Base-by-base conservation (phyloP, 1,140 invertebrate species). In the Aphidius gifuensis region DNA sequence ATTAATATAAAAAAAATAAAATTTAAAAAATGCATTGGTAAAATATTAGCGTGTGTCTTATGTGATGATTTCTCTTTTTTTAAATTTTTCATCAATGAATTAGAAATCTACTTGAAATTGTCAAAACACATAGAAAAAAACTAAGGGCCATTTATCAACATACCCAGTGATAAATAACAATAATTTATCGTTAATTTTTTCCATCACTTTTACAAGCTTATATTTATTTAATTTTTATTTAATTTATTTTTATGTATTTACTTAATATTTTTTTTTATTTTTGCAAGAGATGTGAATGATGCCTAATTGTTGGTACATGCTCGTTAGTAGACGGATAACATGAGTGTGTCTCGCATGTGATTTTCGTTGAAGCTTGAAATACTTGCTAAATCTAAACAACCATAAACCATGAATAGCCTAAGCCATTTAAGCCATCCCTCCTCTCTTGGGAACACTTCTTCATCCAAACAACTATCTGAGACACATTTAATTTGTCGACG, bases 401-500 rank as follows among this genome's bases (percentile, higher is more conserved):
- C 58, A 45, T 59, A 48, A 59, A 39, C 45, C 45, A 39, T 59
- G 58, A 59, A 59, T 47, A 59, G 47, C 47, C 48, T 59, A 50
- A 50, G 23, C 55, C 55, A 44, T 32, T 23, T 58, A 47, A 58
- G 45, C 58, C 7, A 9, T 32, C 39, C 9, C 47, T 21, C 11
- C 39, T 32, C 23, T 32, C 2, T 32, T 32, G 4, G 4, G 4
- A 32, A 32, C 23, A 32, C 23, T 32, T 32, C 23, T 49, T 48
- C 46, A 39, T 23, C 11, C 16, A n/a, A 45, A 7, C 16, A 53
- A 9, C n/a, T n/a, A 21, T n/a, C 3, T 7, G 58, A 40, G 58
- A 9, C 11, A 46, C 47, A 59, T 59, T 59, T 48, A 59, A 59
- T 59, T 59, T 59, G 58, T 48, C 58, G 58, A 48, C 58, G 58